Base-by-base conservation (phyloP, 2,888 invertebrate genomes). In the Anthrax anthrax region DNA sequence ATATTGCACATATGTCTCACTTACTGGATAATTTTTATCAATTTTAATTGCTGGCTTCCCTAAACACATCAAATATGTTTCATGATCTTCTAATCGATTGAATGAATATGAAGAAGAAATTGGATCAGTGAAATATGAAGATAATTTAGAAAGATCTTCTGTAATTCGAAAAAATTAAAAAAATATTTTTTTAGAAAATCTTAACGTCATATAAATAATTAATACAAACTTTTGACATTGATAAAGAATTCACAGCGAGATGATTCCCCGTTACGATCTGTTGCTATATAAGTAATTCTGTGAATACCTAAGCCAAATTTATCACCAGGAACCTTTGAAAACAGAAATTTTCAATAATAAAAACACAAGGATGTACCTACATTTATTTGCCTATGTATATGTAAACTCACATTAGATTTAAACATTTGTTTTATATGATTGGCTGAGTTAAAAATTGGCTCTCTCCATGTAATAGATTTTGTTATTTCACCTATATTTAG, bases 181-280 rank as follows among this genome's bases (percentile, higher is more conserved):
- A 14, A 13, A 5, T 42, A 17, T 13, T 43, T 43, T 27, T 43
- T 16, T 17, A n/a, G n/a, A n/a, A n/a, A n/a, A n/a, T n/a, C n/a
- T n/a, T n/a, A n/a, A n/a, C n/a, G n/a, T n/a, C n/a, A n/a, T n/a
- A n/a, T n/a, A n/a, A n/a, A n/a, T n/a, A n/a, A n/a, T n/a, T n/a
- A n/a, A 6, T 23, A 23, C n/a, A 60, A 62, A 78, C 78, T 71
- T 66, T 72, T 73, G 43, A 80, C 72, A 51, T 71, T 72, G 49
- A 81, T 70, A 18, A 72, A 72, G 61, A 81, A 81, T 57, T 73
- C 74, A 60, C 81, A 81, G 52, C 73, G 73, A 41, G 76, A 75
- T 53, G 72, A 71, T 57, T 75, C 74, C 42, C 78, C 78, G 54
- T 77, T 73, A 23, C 72, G 71, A 58, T 79, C 80, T 51, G 74